These are phyloP conservation scores for Ancistrus triradiatus DNA, from an alignment of 2,113 vertebrate species.

Conservation along the genomic window DNA sequence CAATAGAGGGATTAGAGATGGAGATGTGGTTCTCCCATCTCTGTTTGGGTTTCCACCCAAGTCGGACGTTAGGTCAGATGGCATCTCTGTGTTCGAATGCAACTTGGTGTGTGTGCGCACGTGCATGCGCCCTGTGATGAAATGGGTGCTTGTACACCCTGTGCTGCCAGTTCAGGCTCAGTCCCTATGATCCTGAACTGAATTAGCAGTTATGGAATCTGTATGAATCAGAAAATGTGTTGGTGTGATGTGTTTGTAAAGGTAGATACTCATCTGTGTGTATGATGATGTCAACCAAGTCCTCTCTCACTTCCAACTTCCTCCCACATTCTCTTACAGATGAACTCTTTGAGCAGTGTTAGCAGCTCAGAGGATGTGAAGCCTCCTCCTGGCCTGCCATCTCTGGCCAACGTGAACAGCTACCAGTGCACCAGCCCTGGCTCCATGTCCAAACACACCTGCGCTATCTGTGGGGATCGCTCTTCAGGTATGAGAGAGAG, in stretches of 20 bases:
- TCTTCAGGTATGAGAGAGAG: conserved; percentile 82
- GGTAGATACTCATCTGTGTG: conserved; percentile 30
- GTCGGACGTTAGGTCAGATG: no score
- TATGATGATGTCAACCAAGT: not conserved
- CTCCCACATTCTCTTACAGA: conserved; percentile 61
- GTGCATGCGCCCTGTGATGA: no score
- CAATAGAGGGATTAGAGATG: no score
- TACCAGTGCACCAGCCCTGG: conserved; percentile 85
- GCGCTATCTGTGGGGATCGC: conserved; percentile 93
- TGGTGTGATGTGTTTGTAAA: conserved; percentile 30
- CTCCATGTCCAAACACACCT: conserved; percentile 91
- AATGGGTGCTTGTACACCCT: no score
- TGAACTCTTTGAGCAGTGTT: conserved; percentile 80
- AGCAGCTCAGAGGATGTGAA: conserved; percentile 89
- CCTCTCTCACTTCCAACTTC: conserved; percentile 19
- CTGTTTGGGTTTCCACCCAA: no score
- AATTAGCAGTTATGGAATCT: no score
- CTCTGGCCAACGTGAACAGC: conserved; percentile 76
- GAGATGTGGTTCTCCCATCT: no score
- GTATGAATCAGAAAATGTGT: conserved; percentile 50
- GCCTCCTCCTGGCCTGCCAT: conserved; percentile 79
- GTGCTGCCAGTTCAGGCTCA: no score
- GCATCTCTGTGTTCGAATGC: no score
- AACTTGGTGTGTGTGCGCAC: no score
- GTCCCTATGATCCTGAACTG: no score